Conservation (phyloP, 2,113 vertebrate genomes). For the Nicator chloris region DNA sequence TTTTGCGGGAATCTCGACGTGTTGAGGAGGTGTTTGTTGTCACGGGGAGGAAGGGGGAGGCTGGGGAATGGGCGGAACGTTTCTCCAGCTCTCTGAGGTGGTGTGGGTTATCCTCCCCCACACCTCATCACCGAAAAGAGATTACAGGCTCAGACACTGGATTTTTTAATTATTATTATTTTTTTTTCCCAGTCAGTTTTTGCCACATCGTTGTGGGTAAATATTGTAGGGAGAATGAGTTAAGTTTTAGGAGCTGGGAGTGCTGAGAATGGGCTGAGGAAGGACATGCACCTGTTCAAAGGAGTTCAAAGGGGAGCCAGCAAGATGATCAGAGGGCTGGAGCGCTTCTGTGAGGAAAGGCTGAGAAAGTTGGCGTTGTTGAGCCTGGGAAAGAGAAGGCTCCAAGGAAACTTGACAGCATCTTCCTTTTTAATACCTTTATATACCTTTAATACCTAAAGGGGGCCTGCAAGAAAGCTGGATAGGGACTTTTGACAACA, state of each 20-base stretch:
- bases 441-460: neutral
- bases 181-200: neutral
- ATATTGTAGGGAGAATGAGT: neutral
- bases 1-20: neutral
- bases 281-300: neutral
- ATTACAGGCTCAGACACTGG: accelerated
- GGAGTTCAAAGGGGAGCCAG: neutral
- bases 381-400: neutral
- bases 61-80: neutral
- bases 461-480: neutral
- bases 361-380: neutral
- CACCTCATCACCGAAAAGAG: neutral
- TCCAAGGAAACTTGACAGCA: neutral
- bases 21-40: neutral
- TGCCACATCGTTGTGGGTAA: accelerated
- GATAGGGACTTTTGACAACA: neutral
- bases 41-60: neutral
- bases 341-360: neutral
- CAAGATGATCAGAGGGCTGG: neutral
- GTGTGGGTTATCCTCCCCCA: neutral
- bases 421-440: neutral
- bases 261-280: neutral
- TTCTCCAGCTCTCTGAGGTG: neutral
- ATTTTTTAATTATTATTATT: too few species aligned
- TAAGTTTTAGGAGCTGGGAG: neutral